phyloP scores from a whole-genome alignment of 2,888 invertebrate species.

The Ennomos quercinarius region DNA sequence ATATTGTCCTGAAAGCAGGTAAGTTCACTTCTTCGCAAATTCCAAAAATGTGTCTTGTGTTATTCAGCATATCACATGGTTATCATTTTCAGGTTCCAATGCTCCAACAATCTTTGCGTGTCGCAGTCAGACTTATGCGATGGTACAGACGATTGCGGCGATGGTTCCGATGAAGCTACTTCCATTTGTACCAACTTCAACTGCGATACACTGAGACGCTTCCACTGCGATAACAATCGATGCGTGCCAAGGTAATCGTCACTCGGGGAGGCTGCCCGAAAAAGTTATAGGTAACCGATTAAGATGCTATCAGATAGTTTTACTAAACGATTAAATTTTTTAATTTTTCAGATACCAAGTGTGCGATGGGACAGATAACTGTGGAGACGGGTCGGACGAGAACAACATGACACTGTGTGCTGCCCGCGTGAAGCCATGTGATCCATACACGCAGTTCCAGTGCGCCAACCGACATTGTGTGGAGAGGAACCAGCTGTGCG shows the following conservation, averaged over 20 bases:
- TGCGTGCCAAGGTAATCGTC: conserved; percentile 88
- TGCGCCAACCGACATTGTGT: conserved; percentile 96
- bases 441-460: conserved; percentile 91
- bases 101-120: conserved; percentile 96
- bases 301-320: too few relatives aligned
- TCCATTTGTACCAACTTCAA: conserved; percentile 93
- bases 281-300: too few relatives aligned
- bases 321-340: too few relatives aligned
- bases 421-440: conserved; percentile 90
- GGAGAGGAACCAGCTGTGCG: conserved; percentile 91
- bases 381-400: conserved; percentile 97
- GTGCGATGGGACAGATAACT: conserved; percentile 97
- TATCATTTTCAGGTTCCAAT: conserved; percentile 89
- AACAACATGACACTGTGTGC: conserved; percentile 96
- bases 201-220: conserved; percentile 92
- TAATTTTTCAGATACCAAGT: conserved; percentile 87
- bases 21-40: conserved; percentile 15
- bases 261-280: too few relatives aligned
- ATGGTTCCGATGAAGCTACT: conserved; percentile 94
- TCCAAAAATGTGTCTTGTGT: too few relatives aligned
- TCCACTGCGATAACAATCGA: conserved; percentile 95
- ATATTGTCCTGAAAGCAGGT: conserved; percentile 93
- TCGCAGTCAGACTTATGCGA: conserved; percentile 96
- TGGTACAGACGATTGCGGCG: conserved; percentile 96
- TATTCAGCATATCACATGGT: too few relatives aligned